Base-by-base conservation (phyloP, 1,140 invertebrate genomes). In the Brachionus sp. region DNA sequence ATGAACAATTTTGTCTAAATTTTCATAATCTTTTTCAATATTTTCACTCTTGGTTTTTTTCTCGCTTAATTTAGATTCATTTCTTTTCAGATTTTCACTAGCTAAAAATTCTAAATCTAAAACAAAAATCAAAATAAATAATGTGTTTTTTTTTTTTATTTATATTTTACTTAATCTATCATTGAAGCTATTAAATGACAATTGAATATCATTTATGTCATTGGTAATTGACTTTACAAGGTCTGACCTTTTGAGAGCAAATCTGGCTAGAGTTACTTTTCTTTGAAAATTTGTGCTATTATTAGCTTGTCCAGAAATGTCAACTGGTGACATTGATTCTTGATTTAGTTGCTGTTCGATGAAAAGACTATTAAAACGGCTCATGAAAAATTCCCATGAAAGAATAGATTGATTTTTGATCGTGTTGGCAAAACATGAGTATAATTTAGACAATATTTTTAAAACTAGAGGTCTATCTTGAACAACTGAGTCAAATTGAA, bases 371-470 rank as follows among this genome's bases (percentile, higher is more conserved):
- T 99, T 97, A 88, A 99, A 98, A 66, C 97, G 92, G 88, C 96
- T 96, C 4, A 98, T 91, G 88, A 99, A 99, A 90, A 99, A 99
- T 83, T 98, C 95, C 97, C 97, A 99, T 1, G 93, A 93, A 6
- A 99, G 90, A 84, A 98, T 94, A 84, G 93, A 92, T 46, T 95
- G 91, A 29, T 25, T 42, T 64, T 42, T 50, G 7, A 23, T n/a
- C n/a, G 57, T 33, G 87, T 98, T 95, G 84, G 93, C 94, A 2
- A 99, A 91, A 5, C 94, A 93, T 87, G 96, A 97, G 86, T 96
- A 94, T 2, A 99, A 90, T 87, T 98, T 94, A 89, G 96, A 95
- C 16, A 99, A 91, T 0, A 94, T 93, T 39, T 78, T 68, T n/a
- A 99, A 91, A 37, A 99, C 95, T 92, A 99, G 94, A 0, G 96